A percentile compares a stretch with the other conserved stretches of the same genome.
phyloP scores from a whole-genome alignment of 2,888 invertebrate genomes.

The Eupithecia pulchellata region DNA sequence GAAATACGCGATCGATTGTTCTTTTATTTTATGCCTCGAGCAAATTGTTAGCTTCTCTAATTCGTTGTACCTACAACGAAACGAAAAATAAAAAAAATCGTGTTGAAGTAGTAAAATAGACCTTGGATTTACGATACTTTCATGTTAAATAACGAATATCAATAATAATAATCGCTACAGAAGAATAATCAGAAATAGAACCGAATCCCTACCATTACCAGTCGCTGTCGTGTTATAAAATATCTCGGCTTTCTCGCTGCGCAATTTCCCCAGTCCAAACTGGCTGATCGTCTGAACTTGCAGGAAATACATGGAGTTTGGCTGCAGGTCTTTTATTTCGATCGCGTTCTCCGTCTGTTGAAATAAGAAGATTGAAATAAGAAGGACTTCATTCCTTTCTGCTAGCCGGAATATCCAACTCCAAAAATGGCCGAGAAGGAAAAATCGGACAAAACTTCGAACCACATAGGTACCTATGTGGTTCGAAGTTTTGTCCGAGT shows the following conservation, averaged over 20 bases:
- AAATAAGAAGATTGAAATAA: not conserved
- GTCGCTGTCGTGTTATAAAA: slow-evolving; percentile 89
- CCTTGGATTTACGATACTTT: too few relatives aligned
- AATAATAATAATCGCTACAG: too few relatives aligned
- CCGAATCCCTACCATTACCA: slow-evolving; percentile 57
- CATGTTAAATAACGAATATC: too few relatives aligned
- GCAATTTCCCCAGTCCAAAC: slow-evolving; percentile 88
- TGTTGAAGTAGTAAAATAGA: too few relatives aligned
- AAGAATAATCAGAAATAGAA: not conserved
- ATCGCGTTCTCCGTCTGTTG: slow-evolving; percentile 86
- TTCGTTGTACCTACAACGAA: too few relatives aligned
- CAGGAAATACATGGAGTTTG: slow-evolving; percentile 90
- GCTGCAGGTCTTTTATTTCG: slow-evolving; percentile 87
- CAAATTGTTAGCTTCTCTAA: too few relatives aligned
- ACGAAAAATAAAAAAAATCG: too few relatives aligned
- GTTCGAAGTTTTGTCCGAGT: too few relatives aligned
- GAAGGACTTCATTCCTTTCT: not conserved
- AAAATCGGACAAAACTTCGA: too few relatives aligned
- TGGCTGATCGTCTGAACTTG: slow-evolving; percentile 91
- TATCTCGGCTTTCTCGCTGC: slow-evolving; percentile 89
- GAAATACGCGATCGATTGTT: too few relatives aligned
- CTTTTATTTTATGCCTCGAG: too few relatives aligned
- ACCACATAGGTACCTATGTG: too few relatives aligned
- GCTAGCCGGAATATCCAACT: not conserved
- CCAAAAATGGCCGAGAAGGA: not conserved